Conservation (phyloP, 2,888 invertebrate genomes). For the Drosophila hamatofila region DNA sequence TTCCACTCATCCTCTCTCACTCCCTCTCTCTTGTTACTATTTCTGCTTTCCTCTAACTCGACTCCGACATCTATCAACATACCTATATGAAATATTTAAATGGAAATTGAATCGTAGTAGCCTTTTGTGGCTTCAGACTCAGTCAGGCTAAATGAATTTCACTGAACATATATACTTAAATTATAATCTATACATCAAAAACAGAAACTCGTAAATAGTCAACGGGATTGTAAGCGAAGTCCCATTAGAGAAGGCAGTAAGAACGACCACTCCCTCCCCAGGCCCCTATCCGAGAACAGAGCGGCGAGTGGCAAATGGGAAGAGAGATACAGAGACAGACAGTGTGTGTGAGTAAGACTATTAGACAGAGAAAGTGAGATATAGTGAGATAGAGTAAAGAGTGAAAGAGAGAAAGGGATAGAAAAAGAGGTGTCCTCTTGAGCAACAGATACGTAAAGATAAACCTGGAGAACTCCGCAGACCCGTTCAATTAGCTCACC, state of each 20-base stretch:
- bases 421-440: background rate
- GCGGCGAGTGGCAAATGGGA: background rate
- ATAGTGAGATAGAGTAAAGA: background rate
- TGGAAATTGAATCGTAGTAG: conserved; percentile 3
- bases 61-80: too few relatives aligned
- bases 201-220: conserved; percentile 24
- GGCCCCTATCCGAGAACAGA: background rate
- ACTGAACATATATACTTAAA: conserved; percentile 17
- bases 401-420: background rate
- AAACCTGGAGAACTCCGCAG: conserved; percentile 5
- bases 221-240: conserved; percentile 26
- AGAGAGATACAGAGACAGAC: background rate
- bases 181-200: conserved; percentile 22
- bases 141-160: conserved; percentile 17
- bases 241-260: conserved; percentile 9
- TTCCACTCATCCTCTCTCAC: background rate
- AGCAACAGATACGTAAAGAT: conserved; percentile 2
- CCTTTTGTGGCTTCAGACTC: conserved; percentile 8
- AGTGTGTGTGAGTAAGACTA: background rate
- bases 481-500: background rate
- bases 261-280: background rate
- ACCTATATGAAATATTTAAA: background rate
- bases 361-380: background rate
- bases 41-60: too few relatives aligned
- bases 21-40: background rate